Evolutionary conservation across 2,888 invertebrate genomes (phyloP), one percentile per base, ranked within the genome.

Genomic region (Tridacna crocea): DNA sequence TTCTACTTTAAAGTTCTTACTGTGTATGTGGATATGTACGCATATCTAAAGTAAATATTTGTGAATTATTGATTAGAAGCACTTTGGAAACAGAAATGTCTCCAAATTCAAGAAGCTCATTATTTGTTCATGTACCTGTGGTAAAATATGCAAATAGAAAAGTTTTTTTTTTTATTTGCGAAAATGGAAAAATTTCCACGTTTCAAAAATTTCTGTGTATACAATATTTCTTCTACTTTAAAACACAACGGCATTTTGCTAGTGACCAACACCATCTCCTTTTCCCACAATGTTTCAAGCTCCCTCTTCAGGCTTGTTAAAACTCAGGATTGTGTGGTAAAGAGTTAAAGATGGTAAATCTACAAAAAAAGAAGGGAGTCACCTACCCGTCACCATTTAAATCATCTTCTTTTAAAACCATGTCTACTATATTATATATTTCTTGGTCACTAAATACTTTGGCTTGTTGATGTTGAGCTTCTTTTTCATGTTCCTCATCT

Each of bases 391-490:
- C 92, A 1, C 77, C 66, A 87, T 92, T 86, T 24, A 90, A 78
- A 83, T 93, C 93, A 81, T 92, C 91, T 55, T 92, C 91, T 58
- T 87, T 74, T 8, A 93, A 86, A 15, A 92, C 89, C 70, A 89
- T 83, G 63, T 92, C 93, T 15, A 93, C 91, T 46, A 93, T 91
- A 78, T 91, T 91, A 55, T 86, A 63, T 26, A 93, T 90, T 82
- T 92, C 92, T 12, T 87, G 87, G 77, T 93, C 93, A 36, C 83
- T 70, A 82, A 91, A 91, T 13, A 91, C 80, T 82, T 91, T 91
- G 11, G 60, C 73, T 46, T 88, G 77, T 17, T 81, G 63, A 6
- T 85, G 55, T 22, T 80, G 58, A 24, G 70, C 65, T 8, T 68
- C 77, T 6, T 77, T 77, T 17, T 78, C 75, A 26, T 83, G 82